Evolutionary conservation across 2,797 vertebrate genomes (phyloP), one percentile per base, ranked within the genome.

Genomic region (Rhodeus uyekii): DNA sequence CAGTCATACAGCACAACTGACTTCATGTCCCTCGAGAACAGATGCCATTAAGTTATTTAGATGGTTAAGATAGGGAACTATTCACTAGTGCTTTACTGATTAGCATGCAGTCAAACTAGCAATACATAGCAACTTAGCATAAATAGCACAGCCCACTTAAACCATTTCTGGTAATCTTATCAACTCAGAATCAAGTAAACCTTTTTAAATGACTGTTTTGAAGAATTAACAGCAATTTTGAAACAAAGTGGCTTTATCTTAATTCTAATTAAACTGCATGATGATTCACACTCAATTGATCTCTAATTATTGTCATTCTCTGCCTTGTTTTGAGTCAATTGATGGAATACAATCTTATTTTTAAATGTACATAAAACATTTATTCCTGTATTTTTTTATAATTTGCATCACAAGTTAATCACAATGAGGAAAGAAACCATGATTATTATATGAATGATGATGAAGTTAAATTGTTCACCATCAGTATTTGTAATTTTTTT

Each of bases 251-350:
- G 16, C 18, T 73, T 75, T 44, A 67, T 67, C 48, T 67, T 67
- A 75, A 75, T 67, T 27, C 61, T 48, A 67, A 42, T 53, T 64
- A 67, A 67, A 75, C 13, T 24, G n/a, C 80, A 42, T 22, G 60
- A 75, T 32, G 9, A 64, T 32, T 27, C 27, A 5, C 48, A 39
- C 78, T 64, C 68, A 81, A 2, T 19, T 8, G 27, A 36, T 50
- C 7, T 42, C 10, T 22, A 36, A 61, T 61, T 55, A 38, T 16
- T 19, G 50, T n/a, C n/a, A 8, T n/a, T 55, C 50, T 38, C 24
- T 73, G n/a, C 22, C 13, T 19, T 42, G 18, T 42, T 69, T 16
- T 79, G 24, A 24, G 48, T 58, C 18, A 13, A 68, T 14, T 68
- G 6, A 63, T 44, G 24, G 2, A 76, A 44, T 32, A 44, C n/a